Evolutionary conservation across 2,797 vertebrate genomes (phyloP).

Genomic region (Gouania willdenowi): DNA sequence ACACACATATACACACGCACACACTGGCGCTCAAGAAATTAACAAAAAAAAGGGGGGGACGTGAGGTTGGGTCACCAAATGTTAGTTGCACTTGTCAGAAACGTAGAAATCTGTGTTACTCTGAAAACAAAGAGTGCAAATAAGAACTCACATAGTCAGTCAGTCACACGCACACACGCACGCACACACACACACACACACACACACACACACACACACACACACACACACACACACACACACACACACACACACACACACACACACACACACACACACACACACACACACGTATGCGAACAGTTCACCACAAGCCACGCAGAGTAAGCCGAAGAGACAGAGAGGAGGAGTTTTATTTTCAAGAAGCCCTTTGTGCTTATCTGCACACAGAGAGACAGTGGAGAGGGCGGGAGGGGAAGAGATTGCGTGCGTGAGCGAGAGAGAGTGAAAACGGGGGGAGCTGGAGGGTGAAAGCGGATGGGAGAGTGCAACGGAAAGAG

Average conservation of each 20-base stretch:
- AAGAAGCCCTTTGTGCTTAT: slow-evolving; percentile 72
- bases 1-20: slow-evolving; percentile 24
- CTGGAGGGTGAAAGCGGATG: slow-evolving; percentile 56
- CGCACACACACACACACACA: slow-evolving; percentile 26
- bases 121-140: too few species aligned
- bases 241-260: not conserved
- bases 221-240: too few species aligned
- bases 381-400: slow-evolving; percentile 45
- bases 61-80: too few species aligned
- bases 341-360: slow-evolving; percentile 65
- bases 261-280: slow-evolving; percentile 2
- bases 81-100: too few species aligned
- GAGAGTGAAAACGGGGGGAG: slow-evolving; percentile 3
- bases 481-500: slow-evolving; percentile 63
- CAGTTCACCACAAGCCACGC: slow-evolving; percentile 39
- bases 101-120: too few species aligned
- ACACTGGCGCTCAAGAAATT: slow-evolving; percentile 31
- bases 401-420: slow-evolving; percentile 43
- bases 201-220: too few species aligned
- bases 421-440: slow-evolving; percentile 43
- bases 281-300: not conserved
- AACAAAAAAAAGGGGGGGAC: slow-evolving; percentile 2
- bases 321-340: slow-evolving; percentile 24
- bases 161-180: slow-evolving; percentile 44
- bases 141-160: slow-evolving; percentile 22